Percentiles rank a stretch among this genome's conserved stretches.
phyloP scores from a whole-genome alignment of 2,888 invertebrate genomes.

The Epirrhoe tristata region DNA sequence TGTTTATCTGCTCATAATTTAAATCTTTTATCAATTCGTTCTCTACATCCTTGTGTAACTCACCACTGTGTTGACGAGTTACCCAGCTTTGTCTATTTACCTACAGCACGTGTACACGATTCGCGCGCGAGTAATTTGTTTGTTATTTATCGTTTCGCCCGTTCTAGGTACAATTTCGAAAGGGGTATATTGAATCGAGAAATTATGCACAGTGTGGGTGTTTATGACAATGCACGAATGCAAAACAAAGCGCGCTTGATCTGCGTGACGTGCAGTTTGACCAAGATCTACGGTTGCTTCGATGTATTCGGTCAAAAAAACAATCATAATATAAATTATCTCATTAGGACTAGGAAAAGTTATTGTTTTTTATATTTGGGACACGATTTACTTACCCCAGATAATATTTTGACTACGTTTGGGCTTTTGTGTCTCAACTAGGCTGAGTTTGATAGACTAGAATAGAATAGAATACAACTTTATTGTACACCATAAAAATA shows the following conservation, averaged over 20 bases:
- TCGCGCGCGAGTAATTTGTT: slow-evolving; percentile 77
- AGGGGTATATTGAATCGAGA: slow-evolving; percentile 72
- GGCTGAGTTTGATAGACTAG: too few relatives aligned
- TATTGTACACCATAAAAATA: too few relatives aligned
- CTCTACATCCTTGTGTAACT: neutral
- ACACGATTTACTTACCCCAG: too few relatives aligned
- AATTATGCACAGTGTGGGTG: slow-evolving; percentile 81
- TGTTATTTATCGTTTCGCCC: slow-evolving; percentile 74
- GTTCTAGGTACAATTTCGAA: slow-evolving; percentile 70
- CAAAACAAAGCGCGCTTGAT: slow-evolving; percentile 54
- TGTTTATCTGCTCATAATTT: neutral
- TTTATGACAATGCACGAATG: slow-evolving; percentile 79
- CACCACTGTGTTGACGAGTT: neutral
- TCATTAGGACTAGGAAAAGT: neutral
- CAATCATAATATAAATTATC: too few relatives aligned
- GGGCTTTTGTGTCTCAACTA: too few relatives aligned
- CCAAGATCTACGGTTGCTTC: neutral
- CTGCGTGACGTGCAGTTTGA: slow-evolving; percentile 35
- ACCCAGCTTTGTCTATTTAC: slow-evolving; percentile 9
- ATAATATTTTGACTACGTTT: too few relatives aligned
- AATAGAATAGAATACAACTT: too few relatives aligned
- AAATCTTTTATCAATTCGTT: neutral
- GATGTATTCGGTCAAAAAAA: neutral
- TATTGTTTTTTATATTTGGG: too few relatives aligned
- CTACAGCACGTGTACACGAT: slow-evolving; percentile 42